Evolutionary conservation across 2,888 invertebrate genomes (phyloP), one percentile per base, ranked within the genome.

Genomic region (Chromoteleia sp.): DNA sequence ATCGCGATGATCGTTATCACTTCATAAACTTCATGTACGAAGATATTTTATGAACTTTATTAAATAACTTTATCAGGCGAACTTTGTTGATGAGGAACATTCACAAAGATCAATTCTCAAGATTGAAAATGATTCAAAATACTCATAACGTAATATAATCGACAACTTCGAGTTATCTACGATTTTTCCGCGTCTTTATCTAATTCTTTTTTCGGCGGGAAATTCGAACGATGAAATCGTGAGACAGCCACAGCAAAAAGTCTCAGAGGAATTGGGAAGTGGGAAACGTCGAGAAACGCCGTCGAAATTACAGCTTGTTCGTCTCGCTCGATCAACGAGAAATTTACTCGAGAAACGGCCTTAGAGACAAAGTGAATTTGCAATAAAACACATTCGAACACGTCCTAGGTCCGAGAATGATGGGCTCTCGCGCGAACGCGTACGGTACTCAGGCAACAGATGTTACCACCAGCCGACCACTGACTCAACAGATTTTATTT

Each of bases 331-430:
- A 84, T 83, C 81, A 67, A 67, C 81, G 58, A 52, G 85, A 85
- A 86, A 86, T 85, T 85, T 84, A 80, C 83, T 83, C 82, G 82
- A 70, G 81, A 83, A 84, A 77, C 78, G 71, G 70, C 59, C 63
- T 75, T 79, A 81, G 79, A 83, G 82, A 73, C 84, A 76, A 83
- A 78, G 84, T 85, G 87, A 86, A 87, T 87, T 87, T 81, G 86
- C 85, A 86, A 88, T 87, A 87, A 88, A 88, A 86, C 85, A 84
- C 86, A 84, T 89, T 89, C 88, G 89, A 90, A 90, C 90, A 89
- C 89, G 87, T 85, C 88, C 88, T 86, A 88, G 87, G 84, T 19
- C 59, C 71, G 73, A 58, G 78, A 82, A 82, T 82, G 82, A 82
- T 79, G 82, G 75, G 71, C 75, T 75, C 75, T 78, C 63, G 61